A percentile compares a stretch with the other conserved stretches of the same genome.
phyloP scores from a whole-genome alignment of 92 coral and sea anemone genomes.

The Phenganax marumi region DNA sequence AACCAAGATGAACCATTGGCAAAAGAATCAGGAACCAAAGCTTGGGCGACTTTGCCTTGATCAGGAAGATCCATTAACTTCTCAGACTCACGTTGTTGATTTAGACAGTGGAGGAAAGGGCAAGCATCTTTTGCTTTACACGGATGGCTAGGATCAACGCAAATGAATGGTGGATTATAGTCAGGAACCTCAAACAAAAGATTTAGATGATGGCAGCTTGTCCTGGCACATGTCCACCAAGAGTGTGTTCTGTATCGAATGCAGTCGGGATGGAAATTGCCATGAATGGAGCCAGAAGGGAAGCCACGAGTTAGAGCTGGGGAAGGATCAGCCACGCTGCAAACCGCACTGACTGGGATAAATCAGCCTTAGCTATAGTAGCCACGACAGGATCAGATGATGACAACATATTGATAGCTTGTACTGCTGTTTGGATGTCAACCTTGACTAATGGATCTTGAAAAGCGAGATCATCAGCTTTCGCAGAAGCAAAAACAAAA shows the following conservation, averaged over 20 bases:
- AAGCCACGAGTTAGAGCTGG: constrained; percentile 14
- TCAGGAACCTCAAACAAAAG: neutral
- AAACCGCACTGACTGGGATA: constrained; percentile 11
- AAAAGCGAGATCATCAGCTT: constrained; percentile 36
- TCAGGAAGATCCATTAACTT: neutral
- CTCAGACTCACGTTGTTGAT: neutral
- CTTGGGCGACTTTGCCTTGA: constrained; percentile 7
- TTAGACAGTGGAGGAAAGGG: neutral
- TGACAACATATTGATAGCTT: constrained; percentile 42
- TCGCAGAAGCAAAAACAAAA: neutral
- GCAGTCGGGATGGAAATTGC: constrained; percentile 4
- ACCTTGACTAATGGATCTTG: constrained; percentile 36
- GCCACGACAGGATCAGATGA: constrained; percentile 26
- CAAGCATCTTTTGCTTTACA: neutral
- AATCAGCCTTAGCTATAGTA: constrained; percentile 24
- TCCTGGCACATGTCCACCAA: constrained; percentile 1
- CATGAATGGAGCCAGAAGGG: constrained; percentile 18
- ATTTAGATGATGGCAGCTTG: neutral
- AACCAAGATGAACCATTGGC: neutral
- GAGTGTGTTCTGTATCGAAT: constrained; percentile 34
- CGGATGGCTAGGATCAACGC: neutral
- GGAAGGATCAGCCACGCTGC: constrained; percentile 21
- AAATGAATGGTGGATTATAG: neutral
- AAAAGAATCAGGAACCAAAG: neutral
- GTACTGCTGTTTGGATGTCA: constrained; percentile 28